Base-by-base conservation (phyloP, 2,888 invertebrate genomes). In the Hirtodrosophila alboralis region DNA sequence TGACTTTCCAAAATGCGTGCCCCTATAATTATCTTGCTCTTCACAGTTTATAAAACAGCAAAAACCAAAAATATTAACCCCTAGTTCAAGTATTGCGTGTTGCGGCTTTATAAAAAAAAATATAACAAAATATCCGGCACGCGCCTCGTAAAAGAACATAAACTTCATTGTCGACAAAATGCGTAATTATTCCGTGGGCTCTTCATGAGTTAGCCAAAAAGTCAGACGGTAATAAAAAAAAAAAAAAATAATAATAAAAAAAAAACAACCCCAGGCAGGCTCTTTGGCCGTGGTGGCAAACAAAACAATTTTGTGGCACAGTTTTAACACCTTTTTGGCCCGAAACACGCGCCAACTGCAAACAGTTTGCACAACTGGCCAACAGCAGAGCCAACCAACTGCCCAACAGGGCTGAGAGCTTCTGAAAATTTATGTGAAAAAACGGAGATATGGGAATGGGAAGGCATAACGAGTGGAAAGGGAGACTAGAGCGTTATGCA, bases 101-200 rank as follows among this genome's bases (percentile, higher is more conserved):
- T 33, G 12, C 10, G 41, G 45, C 36, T 31, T 41, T 52, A 70
- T 69, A 58, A 58, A 41, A 60, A 56, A 44, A 58, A 30, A 28
- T 36, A 45, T 57, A 41, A 53, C 71, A 69, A 34, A 56, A 38
- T 44, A 40, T 49, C 44, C 45, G 76, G 65, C 79, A 79, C 79
- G 83, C 67, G 83, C 67, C 74, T 51, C 62, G 54, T 61, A 64
- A 64, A 79, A 66, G 61, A 68, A 76, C 79, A 79, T 79, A 79
- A 79, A 83, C 79, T 79, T 79, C 79, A 74, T 73, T 79, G 83
- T 83, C 79, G 78, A 79, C 78, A 81, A 81, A 78, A 81, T 81
- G 83, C 64, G 75, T 78, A 78, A 78, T 81, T 78, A 78, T 70
- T 44, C 40, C 58, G 54, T n/a, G 36, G 33, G 28, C 40, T 47